Evolutionary conservation across 2,113 vertebrate genomes (phyloP).

Genomic region (Spea bombifrons): DNA sequence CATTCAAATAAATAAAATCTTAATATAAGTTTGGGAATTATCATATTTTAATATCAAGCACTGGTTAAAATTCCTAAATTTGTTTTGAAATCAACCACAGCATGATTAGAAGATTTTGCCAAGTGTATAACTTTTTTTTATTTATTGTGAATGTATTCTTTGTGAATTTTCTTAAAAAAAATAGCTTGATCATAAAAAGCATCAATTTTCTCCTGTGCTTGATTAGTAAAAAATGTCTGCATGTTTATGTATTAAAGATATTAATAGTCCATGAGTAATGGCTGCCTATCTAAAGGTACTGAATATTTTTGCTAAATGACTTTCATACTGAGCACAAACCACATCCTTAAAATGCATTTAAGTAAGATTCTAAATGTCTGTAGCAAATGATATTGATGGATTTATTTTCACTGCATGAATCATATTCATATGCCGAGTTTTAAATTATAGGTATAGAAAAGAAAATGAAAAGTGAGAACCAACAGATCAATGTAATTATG

Average conservation of each 20-base stretch:
- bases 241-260: neutral
- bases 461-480: neutral
- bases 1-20: too few species aligned
- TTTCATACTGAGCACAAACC: neutral
- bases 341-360: neutral
- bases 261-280: neutral
- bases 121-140: too few species aligned
- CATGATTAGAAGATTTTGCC: too few species aligned
- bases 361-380: neutral
- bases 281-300: neutral
- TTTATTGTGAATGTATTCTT: too few species aligned
- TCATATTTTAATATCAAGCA: too few species aligned
- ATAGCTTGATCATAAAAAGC: neutral
- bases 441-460: neutral
- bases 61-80: too few species aligned
- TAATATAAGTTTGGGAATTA: too few species aligned
- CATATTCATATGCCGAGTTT: neutral
- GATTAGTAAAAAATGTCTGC: conserved; percentile 43
- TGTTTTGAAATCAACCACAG: too few species aligned
- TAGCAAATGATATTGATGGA: neutral
- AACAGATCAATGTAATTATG: neutral
- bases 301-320: neutral
- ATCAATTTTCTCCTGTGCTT: neutral
- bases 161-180: neutral
- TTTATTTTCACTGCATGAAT: neutral